Base-by-base conservation (phyloP, 1,140 invertebrate genomes). In the Lordiphosa mommai region DNA sequence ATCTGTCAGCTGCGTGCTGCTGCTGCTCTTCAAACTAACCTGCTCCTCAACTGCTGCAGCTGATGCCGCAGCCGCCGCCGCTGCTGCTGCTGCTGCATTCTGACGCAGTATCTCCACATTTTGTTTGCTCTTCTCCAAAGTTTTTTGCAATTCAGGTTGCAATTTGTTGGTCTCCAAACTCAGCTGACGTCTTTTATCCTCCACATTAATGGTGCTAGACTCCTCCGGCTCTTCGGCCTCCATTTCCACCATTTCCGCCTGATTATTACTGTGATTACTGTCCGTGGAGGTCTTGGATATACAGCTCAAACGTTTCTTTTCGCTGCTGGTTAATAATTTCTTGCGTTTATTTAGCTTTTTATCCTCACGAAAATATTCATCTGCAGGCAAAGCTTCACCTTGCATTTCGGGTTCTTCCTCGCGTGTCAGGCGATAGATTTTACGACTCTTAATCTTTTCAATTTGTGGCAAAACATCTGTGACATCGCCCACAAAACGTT, bases 321-420 rank as follows among this genome's bases (percentile, higher is more conserved):
- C 80, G 17, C 61, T 71, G 13, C 56, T 65, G 10, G 46, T 71
- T 23, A 79, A 13, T 1, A 79, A 14, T 17, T 74, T 79, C 58
- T 74, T 86, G 3, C 84, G 76, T 33, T 82, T 82, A 9, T 64
- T 50, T 17, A 63, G 5, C 38, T 85, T 82, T 7, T 72, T 84
- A 34, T 60, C 66, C 41, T 91, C 89, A 33, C 85, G 89, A 44
- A 93, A 93, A 57, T 92, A 92, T 48, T 93, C 92, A 52, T 93
- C 92, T 1, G 92, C 92, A 0, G 91, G 87, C 14, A 91, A 90
- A 2, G 92, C 92, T 1, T 90, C 85, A 43, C 92, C 92, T 0
- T 91, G 61, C 0, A 44, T 57, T 7, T 91, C 91, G 0, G 49
- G 16, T 3, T 23, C 23, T 53, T 86, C 88, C 30, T 87, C 87